Evolutionary conservation across 2,113 vertebrate genomes (phyloP).

Genomic region (Turnix velox): DNA sequence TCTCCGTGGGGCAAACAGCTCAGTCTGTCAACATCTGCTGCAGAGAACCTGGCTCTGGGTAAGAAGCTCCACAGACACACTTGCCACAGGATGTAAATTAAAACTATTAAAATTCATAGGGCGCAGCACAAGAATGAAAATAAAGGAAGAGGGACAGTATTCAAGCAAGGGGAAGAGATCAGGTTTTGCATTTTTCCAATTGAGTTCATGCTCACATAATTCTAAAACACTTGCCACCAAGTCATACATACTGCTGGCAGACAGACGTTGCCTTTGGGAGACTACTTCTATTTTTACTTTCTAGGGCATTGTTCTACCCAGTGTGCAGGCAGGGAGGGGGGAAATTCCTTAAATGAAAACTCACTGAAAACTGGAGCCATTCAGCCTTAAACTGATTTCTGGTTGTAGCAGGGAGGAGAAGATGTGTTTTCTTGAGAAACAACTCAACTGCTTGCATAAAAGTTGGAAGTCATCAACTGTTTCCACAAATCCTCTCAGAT

Average conservation of each 20-base stretch:
- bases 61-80: background rate
- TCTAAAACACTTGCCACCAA: conserved; percentile 28
- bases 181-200: conserved; percentile 19
- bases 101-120: background rate
- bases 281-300: conserved; percentile 56
- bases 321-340: background rate
- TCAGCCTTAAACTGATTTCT: background rate
- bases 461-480: background rate
- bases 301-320: conserved; percentile 25
- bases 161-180: background rate
- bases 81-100: background rate
- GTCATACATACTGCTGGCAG: conserved; percentile 20
- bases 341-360: conserved; percentile 24
- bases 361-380: background rate
- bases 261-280: conserved; percentile 24
- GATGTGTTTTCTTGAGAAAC: background rate
- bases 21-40: background rate
- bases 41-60: background rate
- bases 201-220: conserved; percentile 4
- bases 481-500: background rate
- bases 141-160: background rate
- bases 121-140: background rate
- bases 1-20: background rate
- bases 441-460: fast-evolving
- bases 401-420: background rate